Conservation (phyloP, 2,797 vertebrate genomes). For the Onychomys leucogaster region DNA sequence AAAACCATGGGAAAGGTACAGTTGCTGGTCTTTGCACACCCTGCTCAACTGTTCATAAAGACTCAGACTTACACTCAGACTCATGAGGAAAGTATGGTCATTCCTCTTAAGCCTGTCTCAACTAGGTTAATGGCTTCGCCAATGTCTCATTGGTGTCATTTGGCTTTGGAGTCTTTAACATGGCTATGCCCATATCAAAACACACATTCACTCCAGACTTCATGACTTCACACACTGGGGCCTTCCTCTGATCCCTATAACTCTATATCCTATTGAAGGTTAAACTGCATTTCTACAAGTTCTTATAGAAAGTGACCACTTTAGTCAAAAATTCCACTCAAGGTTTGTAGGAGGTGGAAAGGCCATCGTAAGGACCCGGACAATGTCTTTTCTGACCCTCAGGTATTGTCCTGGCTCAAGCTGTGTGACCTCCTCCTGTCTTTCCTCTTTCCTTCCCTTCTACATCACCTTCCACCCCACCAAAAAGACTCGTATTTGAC, state of each 20-base stretch:
- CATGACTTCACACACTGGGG: not conserved
- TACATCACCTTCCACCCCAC: not conserved
- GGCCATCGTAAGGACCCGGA: not conserved
- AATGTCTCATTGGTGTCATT: not conserved
- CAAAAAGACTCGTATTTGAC: not conserved
- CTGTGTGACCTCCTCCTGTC: not conserved
- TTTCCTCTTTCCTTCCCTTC: not conserved
- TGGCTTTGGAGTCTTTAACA: not conserved
- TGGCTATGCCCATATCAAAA: not conserved
- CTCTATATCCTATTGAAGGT: not conserved
- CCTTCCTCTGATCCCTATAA: not conserved
- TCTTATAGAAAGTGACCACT: conserved; percentile 6
- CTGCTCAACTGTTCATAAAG: not conserved
- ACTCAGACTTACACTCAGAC: not conserved
- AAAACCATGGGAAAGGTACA: not conserved
- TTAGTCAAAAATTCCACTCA: conserved; percentile 34
- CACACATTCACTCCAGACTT: not conserved
- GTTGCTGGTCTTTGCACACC: not conserved
- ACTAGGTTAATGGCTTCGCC: not conserved
- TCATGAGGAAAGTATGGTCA: not conserved
- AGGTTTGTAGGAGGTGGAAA: not conserved
- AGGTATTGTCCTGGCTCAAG: not conserved
- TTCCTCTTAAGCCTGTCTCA: not conserved
- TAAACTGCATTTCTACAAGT: not conserved
- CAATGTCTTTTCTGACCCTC: not conserved